phyloP scores from a whole-genome alignment of 2,888 invertebrate genomes.

The Tetanocera ferruginea region DNA sequence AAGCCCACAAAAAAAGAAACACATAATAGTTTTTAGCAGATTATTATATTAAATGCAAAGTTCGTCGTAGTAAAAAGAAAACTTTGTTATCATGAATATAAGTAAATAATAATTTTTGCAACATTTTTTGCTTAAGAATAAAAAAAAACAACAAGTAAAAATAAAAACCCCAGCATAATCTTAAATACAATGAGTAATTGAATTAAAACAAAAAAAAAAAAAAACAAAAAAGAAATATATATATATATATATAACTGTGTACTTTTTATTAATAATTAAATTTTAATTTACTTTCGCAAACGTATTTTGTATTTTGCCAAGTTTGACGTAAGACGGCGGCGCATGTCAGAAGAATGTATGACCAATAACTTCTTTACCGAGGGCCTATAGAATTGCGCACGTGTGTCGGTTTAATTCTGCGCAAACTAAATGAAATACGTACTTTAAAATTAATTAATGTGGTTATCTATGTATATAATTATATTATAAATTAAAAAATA shows the following conservation, averaged over 20 bases:
- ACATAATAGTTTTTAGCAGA: constrained; percentile 35
- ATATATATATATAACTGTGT: constrained; percentile 43
- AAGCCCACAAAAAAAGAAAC: constrained; percentile 24
- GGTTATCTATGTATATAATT: constrained; percentile 68
- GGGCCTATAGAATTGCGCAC: background rate
- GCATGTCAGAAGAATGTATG: background rate
- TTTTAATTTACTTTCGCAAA: constrained; percentile 38
- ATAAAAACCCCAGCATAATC: constrained; percentile 40
- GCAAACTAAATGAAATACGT: constrained; percentile 31
- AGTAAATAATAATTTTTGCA: constrained; percentile 36
- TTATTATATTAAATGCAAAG: constrained; percentile 36
- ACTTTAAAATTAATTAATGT: constrained; percentile 59
- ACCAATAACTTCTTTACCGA: background rate
- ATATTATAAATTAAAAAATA: constrained; percentile 54
- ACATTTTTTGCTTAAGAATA: constrained; percentile 37
- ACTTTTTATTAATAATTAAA: constrained; percentile 40
- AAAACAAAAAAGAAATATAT: constrained; percentile 30
- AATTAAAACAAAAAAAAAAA: constrained; percentile 6
- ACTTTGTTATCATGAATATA: constrained; percentile 37
- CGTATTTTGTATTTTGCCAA: constrained; percentile 36
- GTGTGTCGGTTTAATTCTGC: constrained; percentile 23
- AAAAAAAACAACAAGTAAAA: constrained; percentile 6
- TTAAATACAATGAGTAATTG: constrained; percentile 29
- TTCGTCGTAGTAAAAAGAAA: constrained; percentile 27
- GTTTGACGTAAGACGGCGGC: constrained; percentile 13